Evolutionary conservation across 1,140 invertebrate species (phyloP).

Genomic region (Sesamia nonagrioides): DNA sequence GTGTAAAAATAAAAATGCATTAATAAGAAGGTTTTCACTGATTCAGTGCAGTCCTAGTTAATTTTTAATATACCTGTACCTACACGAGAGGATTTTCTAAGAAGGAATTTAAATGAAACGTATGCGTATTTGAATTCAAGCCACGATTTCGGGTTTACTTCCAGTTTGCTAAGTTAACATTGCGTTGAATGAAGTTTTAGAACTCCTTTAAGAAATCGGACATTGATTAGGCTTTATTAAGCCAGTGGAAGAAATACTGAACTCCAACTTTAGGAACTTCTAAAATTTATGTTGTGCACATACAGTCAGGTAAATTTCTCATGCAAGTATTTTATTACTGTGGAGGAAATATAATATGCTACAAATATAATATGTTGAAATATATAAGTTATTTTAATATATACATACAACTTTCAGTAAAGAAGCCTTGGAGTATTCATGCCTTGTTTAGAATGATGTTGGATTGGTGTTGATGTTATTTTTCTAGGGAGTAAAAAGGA

Average conservation of each 20-base stretch:
- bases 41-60: not conserved
- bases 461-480: no score
- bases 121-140: not conserved
- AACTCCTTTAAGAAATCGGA: conserved; percentile 13
- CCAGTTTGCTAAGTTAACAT: not conserved
- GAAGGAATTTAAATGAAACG: not conserved
- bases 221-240: not conserved
- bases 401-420: no score
- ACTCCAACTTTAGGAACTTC: not conserved
- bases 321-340: no score
- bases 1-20: not conserved
- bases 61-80: not conserved
- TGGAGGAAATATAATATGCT: no score
- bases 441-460: no score
- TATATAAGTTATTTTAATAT: no score
- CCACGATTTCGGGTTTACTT: not conserved
- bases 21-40: not conserved
- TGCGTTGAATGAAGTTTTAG: conserved; percentile 1
- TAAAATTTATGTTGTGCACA: not conserved
- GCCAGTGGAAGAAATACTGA: not conserved
- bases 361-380: no score
- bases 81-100: not conserved
- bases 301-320: no score
- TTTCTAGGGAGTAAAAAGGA: no score
- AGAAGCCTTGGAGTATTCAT: no score